Conservation (phyloP, 2,888 invertebrate genomes). For the Amphipoea lucens region DNA sequence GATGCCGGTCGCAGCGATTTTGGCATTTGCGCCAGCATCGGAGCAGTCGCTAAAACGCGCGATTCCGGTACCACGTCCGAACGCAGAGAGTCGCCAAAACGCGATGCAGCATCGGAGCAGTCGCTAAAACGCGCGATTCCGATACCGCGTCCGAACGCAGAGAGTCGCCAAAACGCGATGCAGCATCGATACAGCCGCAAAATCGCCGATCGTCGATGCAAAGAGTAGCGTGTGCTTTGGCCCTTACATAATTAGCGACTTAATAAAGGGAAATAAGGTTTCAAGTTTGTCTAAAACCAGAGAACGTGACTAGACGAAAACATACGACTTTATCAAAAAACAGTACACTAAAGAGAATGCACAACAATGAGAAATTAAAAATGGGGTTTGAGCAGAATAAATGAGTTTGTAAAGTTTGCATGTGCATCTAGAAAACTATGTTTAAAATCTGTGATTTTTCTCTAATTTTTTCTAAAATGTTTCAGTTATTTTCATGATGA, state of each 20-base stretch:
- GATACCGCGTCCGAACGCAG: too few relatives aligned
- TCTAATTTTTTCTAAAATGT: conserved; percentile 41
- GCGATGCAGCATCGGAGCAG: too few relatives aligned
- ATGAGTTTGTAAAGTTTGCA: conserved; percentile 84
- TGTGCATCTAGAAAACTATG: conserved; percentile 66
- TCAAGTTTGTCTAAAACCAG: background rate
- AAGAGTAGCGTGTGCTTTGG: too few relatives aligned
- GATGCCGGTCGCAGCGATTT: too few relatives aligned
- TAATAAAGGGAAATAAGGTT: background rate
- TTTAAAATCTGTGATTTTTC: conserved; percentile 46
- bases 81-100: too few relatives aligned
- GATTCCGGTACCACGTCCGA: too few relatives aligned
- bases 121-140: too few relatives aligned
- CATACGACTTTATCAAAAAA: conserved; percentile 55
- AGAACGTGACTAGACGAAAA: conserved; percentile 63
- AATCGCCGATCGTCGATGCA: too few relatives aligned
- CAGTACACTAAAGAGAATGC: conserved; percentile 73
- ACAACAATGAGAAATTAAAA: conserved; percentile 83
- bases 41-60: too few relatives aligned
- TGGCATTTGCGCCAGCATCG: too few relatives aligned
- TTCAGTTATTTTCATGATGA: conserved; percentile 9
- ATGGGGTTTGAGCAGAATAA: conserved; percentile 89
- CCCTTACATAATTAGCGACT: background rate
- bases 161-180: too few relatives aligned
- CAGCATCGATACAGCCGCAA: too few relatives aligned